Conservation (phyloP, 2,888 invertebrate species). For the Tromatobia lineatoria region DNA sequence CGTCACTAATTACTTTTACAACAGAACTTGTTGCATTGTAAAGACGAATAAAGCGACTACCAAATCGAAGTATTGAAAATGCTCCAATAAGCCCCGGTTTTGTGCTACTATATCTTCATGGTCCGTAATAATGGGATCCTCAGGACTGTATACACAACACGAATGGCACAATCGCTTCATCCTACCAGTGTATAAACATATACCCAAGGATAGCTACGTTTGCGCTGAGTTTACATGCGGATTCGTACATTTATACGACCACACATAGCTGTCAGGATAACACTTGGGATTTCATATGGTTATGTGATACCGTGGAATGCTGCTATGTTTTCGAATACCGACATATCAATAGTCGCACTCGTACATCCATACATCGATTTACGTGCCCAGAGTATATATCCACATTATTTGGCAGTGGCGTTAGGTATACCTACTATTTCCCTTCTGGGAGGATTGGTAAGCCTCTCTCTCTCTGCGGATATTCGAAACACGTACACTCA, state of each 20-base stretch:
- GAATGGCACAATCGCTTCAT: constrained; percentile 46
- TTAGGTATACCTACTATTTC: constrained; percentile 6
- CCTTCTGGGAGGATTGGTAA: not conserved
- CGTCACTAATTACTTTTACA: too few relatives aligned
- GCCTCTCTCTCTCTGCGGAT: not conserved
- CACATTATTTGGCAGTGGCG: constrained; percentile 51
- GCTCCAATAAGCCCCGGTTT: not conserved
- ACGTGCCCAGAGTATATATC: constrained; percentile 58
- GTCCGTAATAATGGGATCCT: constrained; percentile 17
- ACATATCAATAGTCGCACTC: constrained; percentile 44
- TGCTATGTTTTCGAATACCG: not conserved
- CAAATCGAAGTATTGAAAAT: not conserved
- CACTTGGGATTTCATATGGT: constrained; percentile 25
- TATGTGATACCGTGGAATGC: too few relatives aligned
- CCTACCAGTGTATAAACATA: not conserved
- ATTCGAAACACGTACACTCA: constrained; percentile 60
- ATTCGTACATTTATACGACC: constrained; percentile 41
- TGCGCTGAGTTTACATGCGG: constrained; percentile 38
- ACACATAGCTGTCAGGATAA: constrained; percentile 34
- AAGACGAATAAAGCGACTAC: not conserved
- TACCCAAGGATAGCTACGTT: constrained; percentile 1
- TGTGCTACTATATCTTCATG: not conserved
- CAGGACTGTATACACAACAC: constrained; percentile 34
- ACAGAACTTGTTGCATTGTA: not conserved
- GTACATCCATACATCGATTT: constrained; percentile 15